A percentile compares a stretch with the other conserved stretches of the same genome.
Conservation (phyloP, 2,113 vertebrate genomes). For the Zapus hudsonius region DNA sequence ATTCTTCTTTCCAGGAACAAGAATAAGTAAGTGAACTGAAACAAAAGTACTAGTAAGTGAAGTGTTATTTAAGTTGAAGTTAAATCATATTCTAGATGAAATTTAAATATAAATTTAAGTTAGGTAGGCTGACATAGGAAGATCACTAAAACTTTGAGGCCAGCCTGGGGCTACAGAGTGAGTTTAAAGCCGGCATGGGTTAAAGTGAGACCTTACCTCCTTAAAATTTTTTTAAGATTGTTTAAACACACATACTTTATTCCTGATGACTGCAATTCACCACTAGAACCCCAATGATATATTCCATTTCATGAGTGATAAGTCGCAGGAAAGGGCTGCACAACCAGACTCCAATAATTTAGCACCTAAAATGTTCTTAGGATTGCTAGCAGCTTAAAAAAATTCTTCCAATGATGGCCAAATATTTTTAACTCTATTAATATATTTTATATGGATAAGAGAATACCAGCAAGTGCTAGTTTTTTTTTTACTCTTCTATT, state of each 20-base stretch:
- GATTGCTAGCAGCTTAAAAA: neutral
- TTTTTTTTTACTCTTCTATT: slow-evolving; percentile 7
- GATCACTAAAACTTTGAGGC: too few relatives aligned
- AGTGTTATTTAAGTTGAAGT: neutral
- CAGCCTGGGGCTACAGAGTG: too few relatives aligned
- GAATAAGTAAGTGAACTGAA: neutral
- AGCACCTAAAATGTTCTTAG: neutral
- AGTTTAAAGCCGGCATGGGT: too few relatives aligned
- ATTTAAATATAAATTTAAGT: neutral
- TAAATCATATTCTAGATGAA: neutral
- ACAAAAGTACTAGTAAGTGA: neutral
- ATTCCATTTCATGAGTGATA: neutral
- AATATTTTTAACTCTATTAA: neutral
- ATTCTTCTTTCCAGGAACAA: neutral
- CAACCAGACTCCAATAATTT: neutral
- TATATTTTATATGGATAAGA: slow-evolving; percentile 27
- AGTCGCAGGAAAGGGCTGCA: neutral
- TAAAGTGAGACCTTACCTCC: too few relatives aligned
- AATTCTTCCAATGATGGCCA: slow-evolving; percentile 3
- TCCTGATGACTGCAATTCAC: neutral
- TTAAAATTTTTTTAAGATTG: neutral
- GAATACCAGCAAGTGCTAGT: neutral
- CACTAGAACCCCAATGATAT: neutral
- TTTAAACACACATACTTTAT: neutral
- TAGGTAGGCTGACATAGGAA: too few relatives aligned